Base-by-base conservation (phyloP, 2,888 invertebrate species). In the Scaptomyza caliginosa region DNA sequence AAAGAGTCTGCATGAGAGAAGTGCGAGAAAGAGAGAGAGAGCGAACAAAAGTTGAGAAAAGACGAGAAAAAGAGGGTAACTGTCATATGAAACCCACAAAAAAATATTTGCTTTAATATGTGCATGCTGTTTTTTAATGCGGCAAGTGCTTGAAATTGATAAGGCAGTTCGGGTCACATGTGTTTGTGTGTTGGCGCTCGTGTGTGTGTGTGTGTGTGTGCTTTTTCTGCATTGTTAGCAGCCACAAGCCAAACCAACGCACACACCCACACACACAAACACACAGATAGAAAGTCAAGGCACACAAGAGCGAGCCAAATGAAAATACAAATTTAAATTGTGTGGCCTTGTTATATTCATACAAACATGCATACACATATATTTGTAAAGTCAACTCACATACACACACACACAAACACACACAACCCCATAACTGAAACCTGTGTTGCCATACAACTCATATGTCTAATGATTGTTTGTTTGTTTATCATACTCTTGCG, bases 391-490 rank as follows among this genome's bases (percentile, higher is more conserved):
- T 16, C 21, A 39, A 30, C 30, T 13, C 26, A 49, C 48, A 43
- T 13, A 56, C 38, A 21, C 32, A 34, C 4, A 23, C n/a, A 40
- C 13, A 51, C 3, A 55, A 17, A 54, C 36, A 57, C 7, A 26
- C 11, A 34, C 16, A 4, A 30, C n/a, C 30, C 11, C 30, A 30
- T 30, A 42, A 21, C 45, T 30, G 32, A 48, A 51, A 68, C 62
- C 72, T 65, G 72, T 63, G 39, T 58, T 42, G 17, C 13, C 49
- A 62, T 28, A 21, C 48, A 10, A 24, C 39, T 56, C 39, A 49
- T 65, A 79, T 72, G 64, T 74, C 72, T 79, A 85, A 85, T 83
- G 83, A 87, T 85, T 85, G 74, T 82, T 82, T 87, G 77, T 74
- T 70, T 65, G 49, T 60, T 52, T 48, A 8, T 13, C 26, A 60